These are phyloP conservation scores for Scaptomyza tumidula DNA, from an alignment of 2,888 invertebrate species.

Conservation along the genomic window DNA sequence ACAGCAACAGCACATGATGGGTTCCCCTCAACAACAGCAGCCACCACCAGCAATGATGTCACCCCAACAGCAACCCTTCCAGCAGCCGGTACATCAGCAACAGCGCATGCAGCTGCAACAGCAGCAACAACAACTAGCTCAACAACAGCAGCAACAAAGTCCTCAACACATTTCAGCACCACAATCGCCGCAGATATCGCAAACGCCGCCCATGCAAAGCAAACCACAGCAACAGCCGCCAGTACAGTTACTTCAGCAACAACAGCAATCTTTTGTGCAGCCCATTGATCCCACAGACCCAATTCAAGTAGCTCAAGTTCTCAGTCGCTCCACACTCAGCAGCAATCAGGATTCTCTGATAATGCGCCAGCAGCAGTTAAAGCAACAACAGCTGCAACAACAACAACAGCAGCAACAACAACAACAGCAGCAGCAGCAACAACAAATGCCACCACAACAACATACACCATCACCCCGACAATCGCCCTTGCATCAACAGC, in stretches of 20 bases:
- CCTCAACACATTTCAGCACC: slow-evolving; percentile 81
- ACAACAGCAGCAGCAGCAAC: slow-evolving; percentile 48
- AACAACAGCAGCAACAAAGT: slow-evolving; percentile 80
- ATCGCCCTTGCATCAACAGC: slow-evolving; percentile 61
- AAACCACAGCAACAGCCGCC: slow-evolving; percentile 69
- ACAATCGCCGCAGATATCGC: slow-evolving; percentile 79
- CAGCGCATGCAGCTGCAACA: slow-evolving; percentile 74
- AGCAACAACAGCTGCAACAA: slow-evolving; percentile 79
- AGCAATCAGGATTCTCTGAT: slow-evolving; percentile 83
- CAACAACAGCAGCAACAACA: slow-evolving; percentile 72
- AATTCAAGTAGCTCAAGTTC: slow-evolving; percentile 83
- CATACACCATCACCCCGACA: slow-evolving; percentile 59
- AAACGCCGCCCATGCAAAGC: slow-evolving; percentile 76
- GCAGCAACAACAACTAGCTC: slow-evolving; percentile 64
- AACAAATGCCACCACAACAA: slow-evolving; percentile 54
- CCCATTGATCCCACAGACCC: slow-evolving; percentile 84
- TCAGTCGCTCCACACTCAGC: slow-evolving; percentile 82
- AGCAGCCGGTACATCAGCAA: slow-evolving; percentile 82
- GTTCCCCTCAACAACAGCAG: slow-evolving; percentile 65
- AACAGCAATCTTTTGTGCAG: slow-evolving; percentile 68
- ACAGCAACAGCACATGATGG: slow-evolving; percentile 68
- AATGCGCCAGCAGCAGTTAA: slow-evolving; percentile 82
- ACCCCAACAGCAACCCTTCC: slow-evolving; percentile 74
- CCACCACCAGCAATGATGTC: slow-evolving; percentile 65
- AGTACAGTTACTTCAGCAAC: slow-evolving; percentile 70